Conservation (phyloP, 1,140 invertebrate genomes). For the Drosophila lini region DNA sequence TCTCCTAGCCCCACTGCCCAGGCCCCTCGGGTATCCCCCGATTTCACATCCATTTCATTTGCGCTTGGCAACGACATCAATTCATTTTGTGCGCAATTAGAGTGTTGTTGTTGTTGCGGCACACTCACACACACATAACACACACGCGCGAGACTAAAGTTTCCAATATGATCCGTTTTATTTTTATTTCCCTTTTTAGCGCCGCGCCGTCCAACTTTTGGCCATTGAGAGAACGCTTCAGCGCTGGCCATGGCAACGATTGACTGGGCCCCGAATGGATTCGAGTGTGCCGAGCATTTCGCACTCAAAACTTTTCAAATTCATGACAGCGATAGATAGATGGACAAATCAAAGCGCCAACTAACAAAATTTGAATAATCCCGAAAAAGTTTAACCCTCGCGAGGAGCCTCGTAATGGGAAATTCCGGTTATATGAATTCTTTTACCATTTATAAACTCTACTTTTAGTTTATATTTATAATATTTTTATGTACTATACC, state of each 20-base stretch:
- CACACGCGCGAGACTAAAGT: slow-evolving; percentile 42
- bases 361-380: slow-evolving; percentile 37
- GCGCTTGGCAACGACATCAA: slow-evolving; percentile 81
- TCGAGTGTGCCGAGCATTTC: slow-evolving; percentile 54
- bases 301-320: slow-evolving; percentile 67
- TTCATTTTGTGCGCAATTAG: slow-evolving; percentile 79
- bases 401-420: slow-evolving; percentile 6
- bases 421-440: slow-evolving; percentile 36
- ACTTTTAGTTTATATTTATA: background rate
- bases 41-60: slow-evolving; percentile 68
- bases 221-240: slow-evolving; percentile 57
- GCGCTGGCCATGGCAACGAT: slow-evolving; percentile 44
- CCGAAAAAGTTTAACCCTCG: slow-evolving; percentile 6
- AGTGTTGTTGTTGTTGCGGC: slow-evolving; percentile 63
- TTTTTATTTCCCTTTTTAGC: slow-evolving; percentile 39
- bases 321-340: slow-evolving; percentile 26
- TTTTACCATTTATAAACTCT: background rate
- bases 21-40: background rate
- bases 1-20: background rate
- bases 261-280: slow-evolving; percentile 55
- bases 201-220: slow-evolving; percentile 61
- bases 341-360: slow-evolving; percentile 49
- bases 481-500: no score
- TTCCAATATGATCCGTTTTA: slow-evolving; percentile 44
- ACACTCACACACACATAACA: slow-evolving; percentile 17